phyloP scores from a whole-genome alignment of 2,888 invertebrate species.

The Campoletis raptor region DNA sequence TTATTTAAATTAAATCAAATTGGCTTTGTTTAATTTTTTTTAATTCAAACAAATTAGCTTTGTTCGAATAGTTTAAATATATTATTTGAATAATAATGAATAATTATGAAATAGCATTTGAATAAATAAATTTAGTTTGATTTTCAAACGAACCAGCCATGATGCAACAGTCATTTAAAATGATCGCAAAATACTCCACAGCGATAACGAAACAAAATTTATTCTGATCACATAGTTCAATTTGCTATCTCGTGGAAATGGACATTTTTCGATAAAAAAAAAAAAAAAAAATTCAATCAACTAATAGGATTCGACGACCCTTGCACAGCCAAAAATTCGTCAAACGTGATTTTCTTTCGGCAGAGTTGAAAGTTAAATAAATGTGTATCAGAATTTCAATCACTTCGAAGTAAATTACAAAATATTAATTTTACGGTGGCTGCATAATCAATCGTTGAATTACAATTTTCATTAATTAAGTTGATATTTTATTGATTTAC shows the following conservation, averaged over 20 bases:
- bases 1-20: no score
- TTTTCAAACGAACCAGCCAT: background rate
- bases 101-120: no score
- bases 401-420: background rate
- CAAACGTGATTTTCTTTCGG: background rate
- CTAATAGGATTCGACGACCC: slow-evolving; percentile 2
- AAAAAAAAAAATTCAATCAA: slow-evolving; percentile 10
- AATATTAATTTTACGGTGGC: background rate
- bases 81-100: no score
- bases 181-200: background rate
- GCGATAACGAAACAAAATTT: background rate
- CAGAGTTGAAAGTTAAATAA: background rate
- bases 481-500: background rate
- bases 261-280: background rate
- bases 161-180: background rate
- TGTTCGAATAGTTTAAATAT: no score
- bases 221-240: background rate
- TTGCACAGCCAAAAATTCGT: background rate
- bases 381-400: background rate
- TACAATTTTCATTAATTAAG: background rate
- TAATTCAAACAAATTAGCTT: no score
- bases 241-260: background rate
- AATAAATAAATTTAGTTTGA: background rate
- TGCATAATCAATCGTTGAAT: background rate
- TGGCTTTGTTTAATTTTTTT: no score